These are phyloP conservation scores for Pelodytes ibericus DNA, from an alignment of 2,797 vertebrate species.

Conservation along the genomic window DNA sequence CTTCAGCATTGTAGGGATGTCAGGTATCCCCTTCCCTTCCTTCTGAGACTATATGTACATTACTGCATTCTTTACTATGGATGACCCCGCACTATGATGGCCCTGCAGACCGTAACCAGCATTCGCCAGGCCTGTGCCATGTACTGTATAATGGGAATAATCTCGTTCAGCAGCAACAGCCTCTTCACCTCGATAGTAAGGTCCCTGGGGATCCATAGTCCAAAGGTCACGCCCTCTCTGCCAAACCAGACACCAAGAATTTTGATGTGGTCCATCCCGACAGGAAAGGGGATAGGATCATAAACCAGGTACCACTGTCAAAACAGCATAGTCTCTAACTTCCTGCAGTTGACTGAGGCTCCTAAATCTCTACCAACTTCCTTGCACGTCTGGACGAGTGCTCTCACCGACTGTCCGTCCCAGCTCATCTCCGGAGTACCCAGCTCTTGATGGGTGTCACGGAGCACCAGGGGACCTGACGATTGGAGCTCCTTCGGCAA, in stretches of 20 bases:
- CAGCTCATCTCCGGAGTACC: too few species aligned
- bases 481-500: too few species aligned
- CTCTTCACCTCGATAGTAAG: background rate
- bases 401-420: too few species aligned
- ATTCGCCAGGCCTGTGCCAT: background rate
- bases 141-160: background rate
- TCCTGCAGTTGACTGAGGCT: background rate
- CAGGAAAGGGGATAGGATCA: background rate
- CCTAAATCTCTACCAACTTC: background rate
- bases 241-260: background rate
- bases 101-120: background rate
- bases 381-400: background rate
- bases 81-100: background rate
- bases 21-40: background rate
- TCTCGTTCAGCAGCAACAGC: background rate
- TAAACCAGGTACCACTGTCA: background rate
- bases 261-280: background rate
- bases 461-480: too few species aligned
- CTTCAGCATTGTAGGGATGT: background rate
- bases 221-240: background rate
- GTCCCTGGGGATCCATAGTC: background rate
- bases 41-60: background rate
- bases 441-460: too few species aligned
- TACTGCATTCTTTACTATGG: background rate
- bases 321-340: constrained; percentile 6